Base-by-base conservation (phyloP, 2,797 vertebrate species). In the Orestias chungarensis region DNA sequence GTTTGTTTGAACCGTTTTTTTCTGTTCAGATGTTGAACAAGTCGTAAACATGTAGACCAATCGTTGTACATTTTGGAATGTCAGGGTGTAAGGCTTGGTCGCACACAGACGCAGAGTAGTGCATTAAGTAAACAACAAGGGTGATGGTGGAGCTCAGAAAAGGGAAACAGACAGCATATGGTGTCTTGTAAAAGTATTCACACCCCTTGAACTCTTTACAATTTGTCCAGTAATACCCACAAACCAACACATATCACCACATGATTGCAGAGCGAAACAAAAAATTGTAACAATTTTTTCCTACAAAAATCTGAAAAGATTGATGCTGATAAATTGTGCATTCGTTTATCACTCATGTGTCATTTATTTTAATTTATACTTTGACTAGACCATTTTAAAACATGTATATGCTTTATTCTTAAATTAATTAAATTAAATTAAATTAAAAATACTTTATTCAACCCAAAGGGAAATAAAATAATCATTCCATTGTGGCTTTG, bases 141-240 rank as follows among this genome's bases (percentile, higher is more conserved):
- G 55, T 44, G 66, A 72, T 70, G 67, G 49, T 81, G 67, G 71
- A 78, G 73, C 61, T 62, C 49, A 64, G 72, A 79, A 84, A 75
- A 71, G 83, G 69, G 78, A 79, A 74, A 83, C 82, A 86, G 80
- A 79, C 78, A 78, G 89, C 86, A 76, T 66, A 73, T 73, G 75
- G 70, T 73, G 79, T 75, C 66, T 68, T 87, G 59, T 54, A 87
- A 80, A 86, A 42, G 11, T 64, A 64, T 64, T 64, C 17, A 64
- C n/a, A 64, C 11, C 35, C 38, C 23, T 25, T 42, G n/a, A 64
- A 42, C n/a, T 42, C 25, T 64, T 57, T 4, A 25, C 2, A 62
- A 40, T 40, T 38, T 38, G 9, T 62, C 20, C 59, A 38, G 33
- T 62, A 38, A 38, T 62, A 38, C n/a, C 11, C 23, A 40, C 59